phyloP scores from a whole-genome alignment of 2,888 invertebrate species.

The Agriopis marginaria region DNA sequence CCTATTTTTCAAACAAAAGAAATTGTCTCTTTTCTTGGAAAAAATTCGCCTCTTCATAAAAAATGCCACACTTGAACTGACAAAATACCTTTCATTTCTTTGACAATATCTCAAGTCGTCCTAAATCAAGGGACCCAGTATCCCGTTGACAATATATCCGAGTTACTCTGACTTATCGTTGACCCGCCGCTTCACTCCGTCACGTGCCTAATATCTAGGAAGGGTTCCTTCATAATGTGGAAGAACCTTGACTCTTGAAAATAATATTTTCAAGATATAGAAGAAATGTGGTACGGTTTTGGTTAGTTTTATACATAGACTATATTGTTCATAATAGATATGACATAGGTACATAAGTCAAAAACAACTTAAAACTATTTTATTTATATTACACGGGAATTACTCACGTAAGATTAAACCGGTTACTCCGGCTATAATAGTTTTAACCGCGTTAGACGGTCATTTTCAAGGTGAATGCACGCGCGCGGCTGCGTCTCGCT shows the following conservation, averaged over 20 bases:
- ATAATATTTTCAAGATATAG: slow-evolving; percentile 21
- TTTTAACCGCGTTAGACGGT: no score
- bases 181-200: slow-evolving; percentile 16
- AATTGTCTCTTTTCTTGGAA: not conserved
- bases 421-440: no score
- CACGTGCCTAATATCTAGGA: slow-evolving; percentile 31
- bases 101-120: slow-evolving; percentile 14
- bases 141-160: slow-evolving; percentile 23
- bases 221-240: slow-evolving; percentile 10
- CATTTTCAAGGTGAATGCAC: no score
- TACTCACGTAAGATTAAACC: no score
- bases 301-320: not conserved
- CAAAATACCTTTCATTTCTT: slow-evolving; percentile 19
- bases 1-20: no score
- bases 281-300: not conserved
- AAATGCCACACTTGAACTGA: slow-evolving; percentile 4
- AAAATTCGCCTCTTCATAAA: not conserved
- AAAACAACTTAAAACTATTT: no score
- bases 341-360: no score
- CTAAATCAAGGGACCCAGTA: slow-evolving; percentile 12
- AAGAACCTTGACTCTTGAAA: no score
- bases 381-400: no score
- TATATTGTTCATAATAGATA: no score
- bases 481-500: no score
- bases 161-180: slow-evolving; percentile 27